Conservation (phyloP, 2,888 invertebrate species). For the Craniophora ligustri region DNA sequence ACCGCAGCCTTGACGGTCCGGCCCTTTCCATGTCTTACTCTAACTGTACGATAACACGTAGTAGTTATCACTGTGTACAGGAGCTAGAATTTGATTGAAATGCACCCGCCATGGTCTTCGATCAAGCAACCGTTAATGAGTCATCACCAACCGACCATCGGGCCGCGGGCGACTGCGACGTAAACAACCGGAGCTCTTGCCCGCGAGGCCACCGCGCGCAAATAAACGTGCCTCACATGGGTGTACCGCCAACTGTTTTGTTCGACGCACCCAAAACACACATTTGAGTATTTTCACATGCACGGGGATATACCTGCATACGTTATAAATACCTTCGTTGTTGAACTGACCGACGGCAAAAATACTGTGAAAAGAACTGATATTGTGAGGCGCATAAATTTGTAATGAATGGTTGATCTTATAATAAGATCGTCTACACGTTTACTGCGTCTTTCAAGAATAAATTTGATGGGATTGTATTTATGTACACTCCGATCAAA, state of each 20-base stretch:
- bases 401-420: not conserved
- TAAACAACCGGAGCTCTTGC: constrained; percentile 75
- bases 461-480: not conserved
- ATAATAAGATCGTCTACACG: not conserved
- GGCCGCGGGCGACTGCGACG: constrained; percentile 64
- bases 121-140: constrained; percentile 75
- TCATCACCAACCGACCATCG: constrained; percentile 68
- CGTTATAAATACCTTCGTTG: not conserved
- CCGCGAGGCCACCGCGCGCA: constrained; percentile 75
- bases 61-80: constrained; percentile 29
- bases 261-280: constrained; percentile 56
- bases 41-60: constrained; percentile 30
- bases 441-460: not conserved
- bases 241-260: constrained; percentile 69
- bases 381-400: not conserved
- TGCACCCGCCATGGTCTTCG: constrained; percentile 57
- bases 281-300: constrained; percentile 26
- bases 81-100: constrained; percentile 59
- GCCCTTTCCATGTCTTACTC: constrained; percentile 33
- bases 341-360: too few relatives aligned
- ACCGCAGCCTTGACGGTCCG: constrained; percentile 67
- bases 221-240: constrained; percentile 78
- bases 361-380: too few relatives aligned
- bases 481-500: not conserved
- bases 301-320: constrained; percentile 4